phyloP scores from a whole-genome alignment of 2,113 vertebrate species.

The Pteropus alecto region DNA sequence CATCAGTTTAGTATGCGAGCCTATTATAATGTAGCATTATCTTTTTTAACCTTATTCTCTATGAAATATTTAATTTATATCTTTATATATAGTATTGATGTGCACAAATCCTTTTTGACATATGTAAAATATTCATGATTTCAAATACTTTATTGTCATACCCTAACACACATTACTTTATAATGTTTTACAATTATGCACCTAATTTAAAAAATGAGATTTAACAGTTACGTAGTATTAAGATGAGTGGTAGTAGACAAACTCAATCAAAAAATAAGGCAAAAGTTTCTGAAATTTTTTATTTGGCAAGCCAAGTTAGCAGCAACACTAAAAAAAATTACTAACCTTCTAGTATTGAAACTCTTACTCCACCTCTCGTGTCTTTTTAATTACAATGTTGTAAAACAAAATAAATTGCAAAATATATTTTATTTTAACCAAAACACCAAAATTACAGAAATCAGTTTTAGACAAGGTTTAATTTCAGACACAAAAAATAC shows the following conservation, averaged over 20 bases:
- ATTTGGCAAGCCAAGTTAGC: not conserved
- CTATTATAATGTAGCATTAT: not conserved
- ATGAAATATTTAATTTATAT: not conserved
- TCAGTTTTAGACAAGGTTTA: not conserved
- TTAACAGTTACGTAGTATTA: not conserved
- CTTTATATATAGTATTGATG: not conserved
- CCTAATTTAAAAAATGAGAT: not conserved
- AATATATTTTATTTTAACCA: slow-evolving; percentile 23
- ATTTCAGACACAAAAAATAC: not conserved
- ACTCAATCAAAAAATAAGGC: not conserved
- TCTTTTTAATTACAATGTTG: not conserved
- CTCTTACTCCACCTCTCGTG: not conserved
- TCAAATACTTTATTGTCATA: not conserved
- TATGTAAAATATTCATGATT: not conserved
- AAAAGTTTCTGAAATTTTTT: not conserved
- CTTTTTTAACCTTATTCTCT: not conserved
- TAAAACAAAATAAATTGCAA: not conserved
- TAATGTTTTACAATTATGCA: not conserved
- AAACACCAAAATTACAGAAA: not conserved
- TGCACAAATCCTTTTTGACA: not conserved
- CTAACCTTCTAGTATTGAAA: not conserved
- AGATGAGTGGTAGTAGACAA: not conserved
- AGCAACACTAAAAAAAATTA: not conserved
- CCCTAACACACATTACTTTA: not conserved
- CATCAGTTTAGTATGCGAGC: not conserved